Evolutionary conservation across 2,888 invertebrate species (phyloP).

Genomic region (Aleiodes alternator): DNA sequence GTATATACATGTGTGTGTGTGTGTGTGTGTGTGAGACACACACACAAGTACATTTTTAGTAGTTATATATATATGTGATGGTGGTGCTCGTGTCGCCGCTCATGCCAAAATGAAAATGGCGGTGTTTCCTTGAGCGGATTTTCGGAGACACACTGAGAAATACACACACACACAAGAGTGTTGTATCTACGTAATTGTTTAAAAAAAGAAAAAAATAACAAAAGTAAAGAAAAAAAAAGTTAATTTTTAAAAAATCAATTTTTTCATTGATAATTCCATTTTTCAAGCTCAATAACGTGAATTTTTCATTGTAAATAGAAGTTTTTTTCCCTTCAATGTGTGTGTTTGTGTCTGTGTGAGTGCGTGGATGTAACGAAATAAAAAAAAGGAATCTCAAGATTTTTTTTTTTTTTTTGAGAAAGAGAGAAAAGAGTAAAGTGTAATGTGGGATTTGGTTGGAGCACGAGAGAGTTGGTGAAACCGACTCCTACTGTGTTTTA

Average conservation of each 20-base stretch:
- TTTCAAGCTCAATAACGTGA: no score
- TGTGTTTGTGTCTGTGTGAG: constrained; percentile 56
- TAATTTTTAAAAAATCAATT: neutral
- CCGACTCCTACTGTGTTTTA: constrained; percentile 7
- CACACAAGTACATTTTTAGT: no score
- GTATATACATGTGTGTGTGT: no score
- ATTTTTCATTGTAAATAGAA: no score
- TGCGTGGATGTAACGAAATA: constrained; percentile 60
- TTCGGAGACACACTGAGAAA: constrained; percentile 60
- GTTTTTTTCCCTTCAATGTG: no score
- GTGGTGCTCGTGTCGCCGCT: constrained; percentile 54
- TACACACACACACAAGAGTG: no score
- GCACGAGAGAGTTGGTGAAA: constrained; percentile 44
- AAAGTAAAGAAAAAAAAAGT: no score
- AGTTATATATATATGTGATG: neutral
- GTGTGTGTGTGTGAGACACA: no score
- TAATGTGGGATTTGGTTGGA: constrained; percentile 28
- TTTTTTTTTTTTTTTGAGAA: constrained; percentile 15
- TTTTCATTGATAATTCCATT: no score
- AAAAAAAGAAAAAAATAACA: no score
- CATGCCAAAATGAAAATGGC: constrained; percentile 71
- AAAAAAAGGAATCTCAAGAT: constrained; percentile 41
- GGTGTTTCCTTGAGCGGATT: constrained; percentile 68
- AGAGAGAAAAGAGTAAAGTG: constrained; percentile 1
- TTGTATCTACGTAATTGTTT: constrained; percentile 51